phyloP scores from a whole-genome alignment of 2,113 vertebrate species.

The Scolopax mira region DNA sequence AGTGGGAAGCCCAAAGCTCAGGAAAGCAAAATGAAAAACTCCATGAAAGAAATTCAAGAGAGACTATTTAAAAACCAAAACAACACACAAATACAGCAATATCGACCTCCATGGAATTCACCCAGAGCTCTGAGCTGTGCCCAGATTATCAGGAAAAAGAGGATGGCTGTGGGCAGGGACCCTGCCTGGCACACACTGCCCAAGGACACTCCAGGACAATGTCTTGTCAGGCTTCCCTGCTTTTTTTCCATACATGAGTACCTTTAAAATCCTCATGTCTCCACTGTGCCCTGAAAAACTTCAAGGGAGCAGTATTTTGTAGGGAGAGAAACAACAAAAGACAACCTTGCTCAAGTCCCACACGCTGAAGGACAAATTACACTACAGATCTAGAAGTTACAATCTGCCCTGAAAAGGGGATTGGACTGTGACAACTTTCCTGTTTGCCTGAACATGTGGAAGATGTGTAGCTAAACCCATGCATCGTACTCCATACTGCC shows the following conservation, averaged over 20 bases:
- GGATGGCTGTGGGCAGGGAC: neutral
- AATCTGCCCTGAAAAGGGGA: neutral
- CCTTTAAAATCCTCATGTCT: neutral
- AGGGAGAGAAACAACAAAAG: neutral
- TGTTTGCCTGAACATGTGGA: neutral
- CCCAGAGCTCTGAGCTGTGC: neutral
- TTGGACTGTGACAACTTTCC: neutral
- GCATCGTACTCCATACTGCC: neutral
- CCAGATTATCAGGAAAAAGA: neutral
- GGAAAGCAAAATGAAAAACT: neutral
- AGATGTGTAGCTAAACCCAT: neutral
- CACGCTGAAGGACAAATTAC: neutral
- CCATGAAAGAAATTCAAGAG: neutral
- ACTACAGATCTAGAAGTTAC: neutral
- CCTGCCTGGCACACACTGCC: neutral
- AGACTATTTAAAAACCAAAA: neutral
- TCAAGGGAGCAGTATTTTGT: neutral
- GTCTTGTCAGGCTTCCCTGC: neutral
- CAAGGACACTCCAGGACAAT: neutral
- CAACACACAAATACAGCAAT: neutral
- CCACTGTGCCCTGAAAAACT: neutral
- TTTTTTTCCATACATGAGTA: neutral
- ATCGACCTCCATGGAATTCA: neutral
- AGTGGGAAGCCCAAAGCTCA: neutral
- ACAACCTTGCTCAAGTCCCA: neutral